Evolutionary conservation across 2,113 vertebrate genomes (phyloP).

Genomic region (Oncorhynchus mykiss): DNA sequence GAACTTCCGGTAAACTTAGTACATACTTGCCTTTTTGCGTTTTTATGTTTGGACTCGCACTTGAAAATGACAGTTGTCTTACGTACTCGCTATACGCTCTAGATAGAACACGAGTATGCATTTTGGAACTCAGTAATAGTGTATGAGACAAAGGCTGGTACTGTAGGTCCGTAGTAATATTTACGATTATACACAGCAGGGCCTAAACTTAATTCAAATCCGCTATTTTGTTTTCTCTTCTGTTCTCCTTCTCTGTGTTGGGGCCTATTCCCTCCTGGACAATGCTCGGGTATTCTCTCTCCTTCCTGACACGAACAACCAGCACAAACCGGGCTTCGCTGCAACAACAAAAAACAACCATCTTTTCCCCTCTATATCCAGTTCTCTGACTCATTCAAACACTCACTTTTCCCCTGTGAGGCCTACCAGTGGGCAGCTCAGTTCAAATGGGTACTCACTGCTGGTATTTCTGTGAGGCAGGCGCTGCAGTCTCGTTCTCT

Average conservation of each 20-base stretch:
- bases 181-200: no score
- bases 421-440: conserved; percentile 15
- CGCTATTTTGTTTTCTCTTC: background rate
- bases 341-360: conserved; percentile 21
- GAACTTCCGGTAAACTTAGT: no score
- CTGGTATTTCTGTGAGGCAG: conserved; percentile 8
- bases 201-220: no score
- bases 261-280: conserved; percentile 39
- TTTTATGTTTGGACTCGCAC: no score
- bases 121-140: no score
- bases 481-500: conserved; percentile 5
- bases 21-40: no score
- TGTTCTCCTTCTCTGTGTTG: background rate
- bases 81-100: no score
- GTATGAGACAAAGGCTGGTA: no score
- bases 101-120: no score
- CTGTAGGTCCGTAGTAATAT: no score
- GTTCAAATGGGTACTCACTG: conserved; percentile 38
- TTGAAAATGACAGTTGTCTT: no score
- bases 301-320: conserved; percentile 43
- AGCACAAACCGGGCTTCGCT: conserved; percentile 32
- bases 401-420: background rate
- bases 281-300: conserved; percentile 29
- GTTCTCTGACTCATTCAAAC: conserved; percentile 18
- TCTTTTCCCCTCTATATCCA: background rate